Percentiles rank a stretch among this genome's conserved stretches.
These are phyloP conservation scores for Holothuria scabra DNA, from an alignment of 53 echinoderm and acorn worm species.

Conservation along the genomic window DNA sequence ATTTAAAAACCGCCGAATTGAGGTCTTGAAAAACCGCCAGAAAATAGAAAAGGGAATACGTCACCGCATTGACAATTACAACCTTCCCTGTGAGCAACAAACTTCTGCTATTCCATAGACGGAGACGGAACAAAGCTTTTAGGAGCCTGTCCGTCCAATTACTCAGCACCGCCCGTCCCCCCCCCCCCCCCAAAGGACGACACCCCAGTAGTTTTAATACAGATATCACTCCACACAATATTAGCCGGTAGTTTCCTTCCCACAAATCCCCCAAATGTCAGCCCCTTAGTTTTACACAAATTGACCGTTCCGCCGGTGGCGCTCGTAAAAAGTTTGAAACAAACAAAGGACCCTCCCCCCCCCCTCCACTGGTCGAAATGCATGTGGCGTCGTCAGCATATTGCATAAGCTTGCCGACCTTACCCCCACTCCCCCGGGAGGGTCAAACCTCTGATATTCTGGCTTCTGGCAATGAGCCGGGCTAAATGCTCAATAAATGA, in stretches of 20 bases:
- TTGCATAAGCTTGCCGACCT: slow-evolving; percentile 46
- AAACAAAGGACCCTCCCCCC: not conserved
- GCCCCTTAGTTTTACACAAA: slow-evolving; percentile 26
- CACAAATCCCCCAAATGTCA: slow-evolving; percentile 31
- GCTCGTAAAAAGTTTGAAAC: slow-evolving; percentile 31
- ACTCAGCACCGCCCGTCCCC: not conserved
- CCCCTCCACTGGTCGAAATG: slow-evolving; percentile 29
- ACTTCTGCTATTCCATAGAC: slow-evolving; percentile 11
- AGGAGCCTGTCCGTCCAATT: slow-evolving; percentile 4
- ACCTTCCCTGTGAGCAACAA: slow-evolving; percentile 15
- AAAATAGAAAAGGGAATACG: slow-evolving; percentile 52
- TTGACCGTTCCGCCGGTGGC: slow-evolving; percentile 50
- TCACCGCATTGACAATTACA: not conserved
- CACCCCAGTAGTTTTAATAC: slow-evolving; percentile 46
- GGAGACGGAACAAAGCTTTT: slow-evolving; percentile 18
- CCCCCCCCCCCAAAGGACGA: slow-evolving; percentile 36
- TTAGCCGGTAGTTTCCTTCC: slow-evolving; percentile 39
- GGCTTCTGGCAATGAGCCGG: slow-evolving; percentile 8
- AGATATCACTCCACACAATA: slow-evolving; percentile 33
- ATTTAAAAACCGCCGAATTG: slow-evolving; percentile 1
- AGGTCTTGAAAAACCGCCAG: not conserved
- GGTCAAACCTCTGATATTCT: slow-evolving; percentile 20
- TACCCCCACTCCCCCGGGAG: slow-evolving; percentile 48
- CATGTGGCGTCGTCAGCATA: slow-evolving; percentile 64
- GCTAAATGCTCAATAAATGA: slow-evolving; percentile 60